A percentile compares a stretch with the other conserved stretches of the same genome.
Conservation (phyloP, 1,140 invertebrate genomes). For the Drosophila busckii region DNA sequence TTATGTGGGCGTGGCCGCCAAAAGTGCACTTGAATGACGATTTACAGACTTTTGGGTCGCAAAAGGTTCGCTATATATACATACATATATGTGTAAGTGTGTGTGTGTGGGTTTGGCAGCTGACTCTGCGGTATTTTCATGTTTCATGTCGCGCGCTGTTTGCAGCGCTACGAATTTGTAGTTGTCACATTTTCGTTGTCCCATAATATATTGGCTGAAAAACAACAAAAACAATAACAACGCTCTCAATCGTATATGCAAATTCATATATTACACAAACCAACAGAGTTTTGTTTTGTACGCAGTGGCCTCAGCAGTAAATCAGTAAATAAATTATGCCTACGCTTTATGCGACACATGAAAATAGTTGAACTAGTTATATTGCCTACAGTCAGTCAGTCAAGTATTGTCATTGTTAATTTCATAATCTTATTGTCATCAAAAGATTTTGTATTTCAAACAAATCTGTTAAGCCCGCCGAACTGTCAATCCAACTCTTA, state of each 20-base stretch:
- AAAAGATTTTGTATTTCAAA: no score
- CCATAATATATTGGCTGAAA: conserved; percentile 54
- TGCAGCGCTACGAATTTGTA: conserved; percentile 56
- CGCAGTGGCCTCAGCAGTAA: conserved; percentile 13
- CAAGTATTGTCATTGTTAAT: no score
- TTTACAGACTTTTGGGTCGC: conserved; percentile 29
- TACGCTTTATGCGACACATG: conserved; percentile 10
- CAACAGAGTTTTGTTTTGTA: conserved; percentile 17
- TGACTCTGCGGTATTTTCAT: conserved; percentile 4
- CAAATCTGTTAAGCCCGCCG: no score
- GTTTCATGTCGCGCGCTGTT: conserved; percentile 11
- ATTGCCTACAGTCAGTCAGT: no score
- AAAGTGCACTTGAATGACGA: conserved; percentile 33
- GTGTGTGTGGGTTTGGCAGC: not conserved
- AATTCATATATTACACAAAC: conserved; percentile 60
- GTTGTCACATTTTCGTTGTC: conserved; percentile 49
- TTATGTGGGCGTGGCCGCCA: conserved; percentile 16
- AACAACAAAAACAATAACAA: conserved; percentile 15
- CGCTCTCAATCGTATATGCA: conserved; percentile 46
- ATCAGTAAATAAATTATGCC: conserved; percentile 37
- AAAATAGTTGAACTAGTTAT: no score
- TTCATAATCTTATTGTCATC: no score
- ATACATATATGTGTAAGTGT: not conserved
- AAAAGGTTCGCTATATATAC: conserved; percentile 3
- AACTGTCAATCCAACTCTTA: no score